These are phyloP conservation scores for Spheniscus mendiculus DNA, from an alignment of 2,113 vertebrate genomes.

Conservation along the genomic window DNA sequence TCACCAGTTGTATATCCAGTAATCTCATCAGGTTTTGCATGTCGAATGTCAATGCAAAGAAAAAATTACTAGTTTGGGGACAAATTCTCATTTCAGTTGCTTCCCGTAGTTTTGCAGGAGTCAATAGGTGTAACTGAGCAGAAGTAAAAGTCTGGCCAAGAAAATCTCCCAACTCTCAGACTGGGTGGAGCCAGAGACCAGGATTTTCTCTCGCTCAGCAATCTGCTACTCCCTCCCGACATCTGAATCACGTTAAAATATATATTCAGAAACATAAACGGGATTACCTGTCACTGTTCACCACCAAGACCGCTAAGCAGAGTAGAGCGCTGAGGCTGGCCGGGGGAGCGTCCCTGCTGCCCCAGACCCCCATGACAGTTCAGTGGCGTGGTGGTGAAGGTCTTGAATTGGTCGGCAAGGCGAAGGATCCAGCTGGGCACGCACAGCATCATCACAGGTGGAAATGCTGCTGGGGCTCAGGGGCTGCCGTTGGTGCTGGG, in stretches of 20 bases:
- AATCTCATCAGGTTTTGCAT: neutral
- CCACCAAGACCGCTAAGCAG: neutral
- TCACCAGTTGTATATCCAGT: neutral
- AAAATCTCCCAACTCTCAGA: neutral
- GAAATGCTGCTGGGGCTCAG: rapidly evolving
- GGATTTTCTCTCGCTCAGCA: neutral
- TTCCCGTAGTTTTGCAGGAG: neutral
- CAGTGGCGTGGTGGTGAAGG: neutral
- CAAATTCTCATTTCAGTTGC: neutral
- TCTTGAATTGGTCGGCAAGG: neutral
- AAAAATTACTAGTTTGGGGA: neutral
- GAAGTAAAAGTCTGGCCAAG: neutral
- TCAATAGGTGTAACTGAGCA: neutral
- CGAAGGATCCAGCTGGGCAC: neutral
- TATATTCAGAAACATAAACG: neutral
- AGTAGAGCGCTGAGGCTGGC: neutral
- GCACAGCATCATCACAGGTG: rapidly evolving
- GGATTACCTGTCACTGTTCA: neutral
- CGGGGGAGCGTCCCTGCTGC: neutral
- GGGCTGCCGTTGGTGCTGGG: neutral
- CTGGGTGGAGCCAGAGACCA: neutral
- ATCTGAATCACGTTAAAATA: neutral
- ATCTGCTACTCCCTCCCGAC: neutral
- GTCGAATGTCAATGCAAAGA: neutral
- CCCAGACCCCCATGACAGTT: neutral